Conservation (phyloP, 2,797 vertebrate species). For the Betta splendens region DNA sequence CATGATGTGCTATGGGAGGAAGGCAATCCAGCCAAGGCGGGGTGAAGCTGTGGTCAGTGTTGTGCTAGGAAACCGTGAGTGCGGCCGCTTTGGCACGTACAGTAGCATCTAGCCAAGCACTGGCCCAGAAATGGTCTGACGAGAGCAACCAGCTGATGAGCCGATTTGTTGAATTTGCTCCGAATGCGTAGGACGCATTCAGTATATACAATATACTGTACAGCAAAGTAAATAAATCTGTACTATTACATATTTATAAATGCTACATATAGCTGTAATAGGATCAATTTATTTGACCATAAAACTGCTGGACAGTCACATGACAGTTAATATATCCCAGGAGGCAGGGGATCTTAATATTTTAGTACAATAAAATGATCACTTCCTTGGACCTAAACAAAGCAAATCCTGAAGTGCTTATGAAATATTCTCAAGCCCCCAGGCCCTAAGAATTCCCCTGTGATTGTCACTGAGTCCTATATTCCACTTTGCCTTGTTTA, state of each 20-base stretch:
- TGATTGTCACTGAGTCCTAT: not conserved
- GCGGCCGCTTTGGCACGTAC: no score
- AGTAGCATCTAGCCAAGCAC: no score
- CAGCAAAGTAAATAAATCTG: not conserved
- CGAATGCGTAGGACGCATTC: no score
- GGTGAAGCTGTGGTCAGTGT: no score
- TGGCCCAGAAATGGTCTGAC: no score
- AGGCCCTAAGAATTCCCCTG: not conserved
- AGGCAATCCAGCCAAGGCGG: no score
- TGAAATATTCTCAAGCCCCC: conserved; percentile 9
- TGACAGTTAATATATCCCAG: conserved; percentile 27
- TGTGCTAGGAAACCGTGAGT: no score
- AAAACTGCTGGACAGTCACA: conserved; percentile 9
- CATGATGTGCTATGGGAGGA: no score
- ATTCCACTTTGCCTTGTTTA: conserved; percentile 30
- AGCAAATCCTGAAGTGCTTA: conserved; percentile 6
- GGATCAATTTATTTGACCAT: conserved; percentile 15
- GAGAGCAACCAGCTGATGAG: no score
- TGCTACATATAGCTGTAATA: no score
- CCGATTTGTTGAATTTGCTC: no score
- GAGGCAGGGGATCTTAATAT: conserved; percentile 19
- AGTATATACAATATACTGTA: not conserved
- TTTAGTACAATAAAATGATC: conserved; percentile 22
- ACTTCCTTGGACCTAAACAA: conserved; percentile 23
- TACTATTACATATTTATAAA: conserved; percentile 4